phyloP scores from a whole-genome alignment of 1,140 invertebrate species.

The Halictus rubicundus region DNA sequence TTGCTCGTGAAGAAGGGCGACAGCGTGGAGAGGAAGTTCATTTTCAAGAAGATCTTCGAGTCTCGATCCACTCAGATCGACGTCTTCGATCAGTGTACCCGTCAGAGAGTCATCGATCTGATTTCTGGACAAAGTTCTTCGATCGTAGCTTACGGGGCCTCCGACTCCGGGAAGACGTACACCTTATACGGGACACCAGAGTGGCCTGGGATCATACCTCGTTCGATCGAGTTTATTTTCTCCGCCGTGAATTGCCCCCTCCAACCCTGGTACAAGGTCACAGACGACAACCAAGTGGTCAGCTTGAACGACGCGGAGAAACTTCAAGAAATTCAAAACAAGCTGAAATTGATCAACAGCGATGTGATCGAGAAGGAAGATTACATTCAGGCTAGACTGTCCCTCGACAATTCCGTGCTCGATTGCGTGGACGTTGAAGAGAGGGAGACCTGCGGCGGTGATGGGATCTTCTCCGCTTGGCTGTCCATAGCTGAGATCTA shows the following conservation, averaged over 20 bases:
- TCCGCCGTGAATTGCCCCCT: conserved; percentile 71
- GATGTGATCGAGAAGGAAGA: not conserved
- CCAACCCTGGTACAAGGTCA: conserved; percentile 77
- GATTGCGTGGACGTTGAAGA: conserved; percentile 52
- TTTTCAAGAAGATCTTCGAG: conserved; percentile 71
- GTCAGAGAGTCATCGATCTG: conserved; percentile 62
- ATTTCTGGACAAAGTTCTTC: conserved; percentile 69
- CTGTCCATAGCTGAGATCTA: conserved; percentile 95
- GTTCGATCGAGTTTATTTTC: conserved; percentile 89
- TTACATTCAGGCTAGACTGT: conserved; percentile 17
- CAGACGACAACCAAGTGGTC: conserved; percentile 74
- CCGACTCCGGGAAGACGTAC: conserved; percentile 81
- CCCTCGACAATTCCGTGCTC: conserved; percentile 26
- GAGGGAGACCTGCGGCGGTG: conserved; percentile 40
- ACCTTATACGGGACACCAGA: conserved; percentile 88
- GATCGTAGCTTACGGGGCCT: conserved; percentile 73
- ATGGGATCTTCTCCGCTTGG: conserved; percentile 83
- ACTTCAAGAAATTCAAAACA: conserved; percentile 68
- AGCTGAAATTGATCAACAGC: not conserved
- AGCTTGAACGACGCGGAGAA: conserved; percentile 71
- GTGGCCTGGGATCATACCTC: conserved; percentile 88
- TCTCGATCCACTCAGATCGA: conserved; percentile 55
- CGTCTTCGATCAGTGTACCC: conserved; percentile 66
- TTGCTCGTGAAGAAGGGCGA: conserved; percentile 59
- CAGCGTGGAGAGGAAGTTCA: conserved; percentile 52